Evolutionary conservation across 2,888 invertebrate species (phyloP), one percentile per base, ranked within the genome.

Genomic region (Nomada goodeniana): DNA sequence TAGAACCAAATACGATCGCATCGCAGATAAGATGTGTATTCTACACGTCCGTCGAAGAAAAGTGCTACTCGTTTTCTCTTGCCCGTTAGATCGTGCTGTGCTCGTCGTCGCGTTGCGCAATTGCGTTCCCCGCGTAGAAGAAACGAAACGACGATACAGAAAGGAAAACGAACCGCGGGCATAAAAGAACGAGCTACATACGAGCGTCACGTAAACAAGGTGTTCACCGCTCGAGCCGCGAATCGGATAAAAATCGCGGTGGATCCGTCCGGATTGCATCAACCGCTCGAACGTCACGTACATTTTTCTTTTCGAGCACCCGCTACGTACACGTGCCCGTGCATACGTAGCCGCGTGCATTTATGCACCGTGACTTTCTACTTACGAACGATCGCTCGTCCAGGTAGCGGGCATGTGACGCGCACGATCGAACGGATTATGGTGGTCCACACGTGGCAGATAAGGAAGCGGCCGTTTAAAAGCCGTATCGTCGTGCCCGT

Each of bases 271-370:
- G 4, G 53, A 36, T 87, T 82, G 82, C 82, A 71, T 82, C 82
- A 78, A 77, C 65, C 57, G 76, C 13, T 59, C 47, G 63, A 80
- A 67, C 70, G 76, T 86, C 85, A 73, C 81, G 69, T 71, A 74
- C 69, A 61, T 74, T 74, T 82, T 74, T 63, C 63, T 80, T 73
- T 70, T 69, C 55, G 79, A 60, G 60, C 75, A 71, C 76, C 76
- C 80, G 86, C 83, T 83, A 80, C 67, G 72, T 76, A 79, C 87
- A 88, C 87, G 84, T 87, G 80, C 69, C 50, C 78, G 57, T 76
- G 74, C 87, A 88, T 81, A 86, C 79, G 77, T 68, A 67, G 53
- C 47, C 29, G 59, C 29, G 67, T 74, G 65, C 76, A 80, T 79
- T 77, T 71, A 81, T 81, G 76, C 78, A 85, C 87, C 84, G 80